Percentiles rank a stretch among this genome's conserved stretches.
phyloP scores from a whole-genome alignment of 2,888 invertebrate species.

The Nomada goodeniana region DNA sequence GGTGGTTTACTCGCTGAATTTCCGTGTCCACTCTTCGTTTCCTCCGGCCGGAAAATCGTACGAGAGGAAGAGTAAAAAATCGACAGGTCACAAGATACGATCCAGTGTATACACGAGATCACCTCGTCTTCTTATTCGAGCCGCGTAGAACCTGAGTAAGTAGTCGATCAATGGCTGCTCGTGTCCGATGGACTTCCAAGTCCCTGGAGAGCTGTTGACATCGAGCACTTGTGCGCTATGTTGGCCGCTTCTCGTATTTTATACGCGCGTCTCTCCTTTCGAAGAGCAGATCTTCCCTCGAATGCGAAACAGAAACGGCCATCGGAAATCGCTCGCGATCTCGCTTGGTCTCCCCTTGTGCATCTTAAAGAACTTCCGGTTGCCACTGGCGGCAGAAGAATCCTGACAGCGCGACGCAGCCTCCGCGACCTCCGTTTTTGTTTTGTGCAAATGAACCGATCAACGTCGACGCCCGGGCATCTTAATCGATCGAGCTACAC shows the following conservation, averaged over 20 bases:
- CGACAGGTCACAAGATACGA: constrained; percentile 15
- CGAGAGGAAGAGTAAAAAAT: constrained; percentile 18
- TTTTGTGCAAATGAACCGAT: constrained; percentile 42
- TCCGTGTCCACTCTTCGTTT: too few species aligned
- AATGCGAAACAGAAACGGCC: constrained; percentile 33
- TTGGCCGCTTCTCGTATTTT: constrained; percentile 59
- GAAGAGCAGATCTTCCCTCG: constrained; percentile 38
- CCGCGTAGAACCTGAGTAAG: constrained; percentile 69
- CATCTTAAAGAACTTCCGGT: constrained; percentile 44
- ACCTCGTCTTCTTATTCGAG: constrained; percentile 68
- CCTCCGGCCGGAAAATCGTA: constrained; percentile 17
- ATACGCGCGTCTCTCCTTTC: constrained; percentile 56
- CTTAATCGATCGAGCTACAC: constrained; percentile 11
- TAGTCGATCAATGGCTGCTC: constrained; percentile 57
- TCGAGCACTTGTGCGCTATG: constrained; percentile 69
- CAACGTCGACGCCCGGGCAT: constrained; percentile 21
- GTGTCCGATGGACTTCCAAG: constrained; percentile 56
- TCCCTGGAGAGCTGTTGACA: constrained; percentile 76
- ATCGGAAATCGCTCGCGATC: constrained; percentile 33
- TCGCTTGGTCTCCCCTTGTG: constrained; percentile 22
- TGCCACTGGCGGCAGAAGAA: constrained; percentile 15
- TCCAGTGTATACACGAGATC: constrained; percentile 11
- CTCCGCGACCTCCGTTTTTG: constrained; percentile 24
- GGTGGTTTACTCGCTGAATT: constrained; percentile 24
- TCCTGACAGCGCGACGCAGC: constrained; percentile 19